A percentile compares a stretch with the other conserved stretches of the same genome.
Conservation (phyloP, 2,113 vertebrate species). For the Camelus bactrianus region DNA sequence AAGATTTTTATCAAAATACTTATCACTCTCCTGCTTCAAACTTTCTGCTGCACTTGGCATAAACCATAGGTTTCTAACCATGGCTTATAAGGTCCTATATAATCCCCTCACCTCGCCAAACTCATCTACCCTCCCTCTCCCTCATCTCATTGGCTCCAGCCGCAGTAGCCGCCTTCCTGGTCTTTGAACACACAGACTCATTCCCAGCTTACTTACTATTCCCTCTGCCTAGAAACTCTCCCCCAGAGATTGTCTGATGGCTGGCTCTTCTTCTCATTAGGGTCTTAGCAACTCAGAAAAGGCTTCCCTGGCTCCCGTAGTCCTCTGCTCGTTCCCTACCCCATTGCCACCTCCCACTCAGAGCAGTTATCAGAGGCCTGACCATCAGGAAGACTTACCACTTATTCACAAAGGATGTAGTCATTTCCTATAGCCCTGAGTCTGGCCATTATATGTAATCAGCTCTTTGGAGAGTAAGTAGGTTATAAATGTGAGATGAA, state of each 20-base stretch:
- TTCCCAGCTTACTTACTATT: background rate
- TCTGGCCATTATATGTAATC: background rate
- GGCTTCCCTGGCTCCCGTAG: background rate
- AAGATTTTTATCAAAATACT: background rate
- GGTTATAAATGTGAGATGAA: constrained; percentile 56
- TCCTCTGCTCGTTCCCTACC: background rate
- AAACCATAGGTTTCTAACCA: background rate
- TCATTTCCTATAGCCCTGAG: constrained; percentile 45
- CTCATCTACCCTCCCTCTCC: background rate
- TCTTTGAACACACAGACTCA: background rate
- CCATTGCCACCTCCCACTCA: background rate
- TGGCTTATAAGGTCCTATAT: background rate
- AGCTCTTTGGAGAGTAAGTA: constrained; percentile 46
- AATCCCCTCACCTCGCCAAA: background rate
- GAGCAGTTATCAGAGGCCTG: background rate
- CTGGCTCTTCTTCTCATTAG: background rate
- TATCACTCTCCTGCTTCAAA: background rate
- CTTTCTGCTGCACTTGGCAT: background rate
- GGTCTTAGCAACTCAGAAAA: background rate
- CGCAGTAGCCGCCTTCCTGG: background rate
- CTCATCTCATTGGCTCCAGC: background rate
- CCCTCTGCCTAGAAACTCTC: background rate
- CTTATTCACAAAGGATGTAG: background rate
- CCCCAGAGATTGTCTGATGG: background rate
- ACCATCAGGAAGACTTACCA: background rate